Percentiles rank a stretch among this genome's conserved stretches.
Evolutionary conservation across 2,888 invertebrate genomes (phyloP).

Genomic region (Philaethria dido): DNA sequence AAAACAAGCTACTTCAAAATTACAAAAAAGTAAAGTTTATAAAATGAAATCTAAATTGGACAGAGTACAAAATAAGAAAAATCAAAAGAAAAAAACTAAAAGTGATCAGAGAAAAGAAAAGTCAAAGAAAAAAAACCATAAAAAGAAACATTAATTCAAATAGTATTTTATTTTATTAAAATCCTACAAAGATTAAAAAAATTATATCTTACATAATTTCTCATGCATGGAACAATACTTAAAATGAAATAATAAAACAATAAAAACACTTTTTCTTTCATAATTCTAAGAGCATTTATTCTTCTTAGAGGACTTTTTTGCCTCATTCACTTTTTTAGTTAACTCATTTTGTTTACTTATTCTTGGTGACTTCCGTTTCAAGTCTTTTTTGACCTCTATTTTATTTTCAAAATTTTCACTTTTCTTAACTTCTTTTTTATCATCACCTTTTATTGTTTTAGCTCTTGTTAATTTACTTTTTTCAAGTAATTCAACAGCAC

Average conservation of each 20-base stretch:
- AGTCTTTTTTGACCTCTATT: constrained; percentile 45
- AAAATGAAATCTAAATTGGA: constrained; percentile 90
- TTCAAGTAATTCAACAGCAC: not conserved
- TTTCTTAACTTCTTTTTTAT: not conserved
- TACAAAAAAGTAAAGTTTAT: constrained; percentile 90
- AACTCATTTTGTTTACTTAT: constrained; percentile 26
- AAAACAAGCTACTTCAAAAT: constrained; percentile 87
- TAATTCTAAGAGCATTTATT: constrained; percentile 9
- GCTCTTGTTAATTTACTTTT: not conserved
- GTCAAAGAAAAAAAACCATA: constrained; percentile 68
- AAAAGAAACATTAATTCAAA: constrained; percentile 63
- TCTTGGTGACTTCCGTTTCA: constrained; percentile 49
- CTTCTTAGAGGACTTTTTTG: constrained; percentile 32
- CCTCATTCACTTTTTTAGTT: constrained; percentile 10
- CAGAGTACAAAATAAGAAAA: constrained; percentile 87
- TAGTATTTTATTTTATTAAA: not conserved
- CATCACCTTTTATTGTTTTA: constrained; percentile 11
- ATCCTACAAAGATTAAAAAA: not conserved
- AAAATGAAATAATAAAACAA: not conserved
- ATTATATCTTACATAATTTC: not conserved
- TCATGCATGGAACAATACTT: not conserved
- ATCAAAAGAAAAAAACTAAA: constrained; percentile 71
- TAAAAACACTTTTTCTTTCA: not conserved
- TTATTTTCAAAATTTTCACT: not conserved
- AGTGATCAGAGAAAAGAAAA: constrained; percentile 65